Percentiles rank a stretch among this genome's conserved stretches.
Evolutionary conservation across 2,797 vertebrate species (phyloP).

Genomic region (Pitangus sulphuratus): DNA sequence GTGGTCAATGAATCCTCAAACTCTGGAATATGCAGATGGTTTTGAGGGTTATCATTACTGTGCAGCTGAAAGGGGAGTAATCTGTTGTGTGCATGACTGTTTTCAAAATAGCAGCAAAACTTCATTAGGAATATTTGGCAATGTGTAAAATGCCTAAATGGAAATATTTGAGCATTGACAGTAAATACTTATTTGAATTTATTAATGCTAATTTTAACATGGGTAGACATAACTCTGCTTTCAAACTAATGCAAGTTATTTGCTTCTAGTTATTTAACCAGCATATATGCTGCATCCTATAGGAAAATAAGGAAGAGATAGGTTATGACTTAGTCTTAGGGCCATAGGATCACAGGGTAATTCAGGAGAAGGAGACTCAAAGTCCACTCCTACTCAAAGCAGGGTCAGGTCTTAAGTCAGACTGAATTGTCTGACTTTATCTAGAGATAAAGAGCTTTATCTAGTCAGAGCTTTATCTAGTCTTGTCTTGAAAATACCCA

Average conservation of each 20-base stretch:
- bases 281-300: neutral
- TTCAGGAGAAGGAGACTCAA: neutral
- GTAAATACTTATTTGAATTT: neutral
- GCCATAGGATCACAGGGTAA: neutral
- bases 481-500: neutral
- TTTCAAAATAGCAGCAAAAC: neutral
- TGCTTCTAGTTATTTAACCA: neutral
- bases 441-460: neutral
- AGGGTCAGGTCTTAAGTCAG: neutral
- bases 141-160: neutral
- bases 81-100: neutral
- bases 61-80: neutral
- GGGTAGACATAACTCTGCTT: neutral
- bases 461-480: neutral
- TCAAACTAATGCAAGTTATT: neutral
- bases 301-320: neutral
- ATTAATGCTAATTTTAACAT: neutral
- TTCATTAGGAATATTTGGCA: neutral
- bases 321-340: neutral
- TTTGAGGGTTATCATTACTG: neutral
- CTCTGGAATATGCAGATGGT: neutral
- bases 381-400: neutral
- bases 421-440: neutral
- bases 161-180: neutral
- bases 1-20: neutral